Evolutionary conservation across 2,113 vertebrate genomes (phyloP).

Genomic region (Zosterops japonicus): DNA sequence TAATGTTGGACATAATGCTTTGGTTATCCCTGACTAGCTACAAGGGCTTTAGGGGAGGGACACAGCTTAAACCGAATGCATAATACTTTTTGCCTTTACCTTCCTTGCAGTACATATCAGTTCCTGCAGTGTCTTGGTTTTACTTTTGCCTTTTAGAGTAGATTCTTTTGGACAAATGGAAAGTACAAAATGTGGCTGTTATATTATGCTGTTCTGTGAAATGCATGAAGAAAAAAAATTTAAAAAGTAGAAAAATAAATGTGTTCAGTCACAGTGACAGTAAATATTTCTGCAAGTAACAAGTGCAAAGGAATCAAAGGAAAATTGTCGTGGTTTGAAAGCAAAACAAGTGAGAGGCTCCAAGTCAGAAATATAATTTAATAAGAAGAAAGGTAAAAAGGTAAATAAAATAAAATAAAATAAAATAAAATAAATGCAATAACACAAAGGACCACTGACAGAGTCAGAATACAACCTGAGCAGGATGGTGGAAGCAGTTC

Average conservation of each 20-base stretch:
- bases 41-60: neutral
- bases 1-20: neutral
- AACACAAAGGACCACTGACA: too few relatives aligned
- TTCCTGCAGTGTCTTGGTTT: neutral
- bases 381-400: too few relatives aligned
- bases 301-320: neutral
- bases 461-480: too few relatives aligned
- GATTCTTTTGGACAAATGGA: neutral
- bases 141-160: neutral
- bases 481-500: too few relatives aligned
- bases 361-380: too few relatives aligned
- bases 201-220: neutral
- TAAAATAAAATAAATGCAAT: too few relatives aligned
- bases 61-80: neutral
- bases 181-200: neutral
- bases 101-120: neutral
- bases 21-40: neutral
- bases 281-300: neutral
- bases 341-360: too few relatives aligned
- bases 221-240: neutral
- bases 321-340: neutral
- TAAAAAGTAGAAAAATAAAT: neutral
- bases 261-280: neutral
- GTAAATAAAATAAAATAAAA: too few relatives aligned
- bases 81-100: neutral